Base-by-base conservation (phyloP, 2,888 invertebrate species). In the Pediacus dermestoides region DNA sequence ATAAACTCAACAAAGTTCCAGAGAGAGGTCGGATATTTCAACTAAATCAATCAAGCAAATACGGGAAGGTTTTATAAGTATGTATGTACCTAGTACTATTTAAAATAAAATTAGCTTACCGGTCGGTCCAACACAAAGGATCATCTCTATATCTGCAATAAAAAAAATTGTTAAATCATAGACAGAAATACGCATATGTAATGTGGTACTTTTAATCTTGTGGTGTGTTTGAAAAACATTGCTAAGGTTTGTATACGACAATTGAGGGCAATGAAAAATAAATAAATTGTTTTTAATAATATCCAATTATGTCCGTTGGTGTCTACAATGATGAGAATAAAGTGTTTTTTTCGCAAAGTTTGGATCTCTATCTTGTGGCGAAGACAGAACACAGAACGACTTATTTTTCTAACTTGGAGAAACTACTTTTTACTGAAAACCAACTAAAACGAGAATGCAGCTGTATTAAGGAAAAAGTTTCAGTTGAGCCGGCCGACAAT, bases 91-190 rank as follows among this genome's bases (percentile, higher is more conserved):
- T n/a, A 34, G n/a, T 13, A 10, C 23, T 16, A 34, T 11, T 25
- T 14, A 15, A 15, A 9, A 4, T 8, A 31, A 22, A 13, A 6
- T 44, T 44, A 44, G 60, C 75, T 80, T 77, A 89, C 89, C 89
- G 83, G 73, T 89, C 89, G 33, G 88, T 83, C 89, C 89, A 90
- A 71, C 89, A 89, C 31, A 90, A 74, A 11, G 88, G 83, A 54
- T 90, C 89, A 53, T 90, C 89, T 50, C 89, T 82, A 70, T 89
- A 90, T 74, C 89, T 90, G 82, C 47, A 82, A 80, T 60, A 59
- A 67, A 70, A 34, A 40, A 37, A 38, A 36, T 31, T 27, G 42
- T 34, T 12, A 25, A n/a, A n/a, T n/a, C n/a, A n/a, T n/a, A n/a
- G n/a, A n/a, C n/a, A n/a, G n/a, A n/a, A n/a, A n/a, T n/a, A n/a